A percentile compares a stretch with the other conserved stretches of the same genome.
These are phyloP conservation scores for Bambusicola thoracicus DNA, from an alignment of 2,113 vertebrate species.

Conservation along the genomic window DNA sequence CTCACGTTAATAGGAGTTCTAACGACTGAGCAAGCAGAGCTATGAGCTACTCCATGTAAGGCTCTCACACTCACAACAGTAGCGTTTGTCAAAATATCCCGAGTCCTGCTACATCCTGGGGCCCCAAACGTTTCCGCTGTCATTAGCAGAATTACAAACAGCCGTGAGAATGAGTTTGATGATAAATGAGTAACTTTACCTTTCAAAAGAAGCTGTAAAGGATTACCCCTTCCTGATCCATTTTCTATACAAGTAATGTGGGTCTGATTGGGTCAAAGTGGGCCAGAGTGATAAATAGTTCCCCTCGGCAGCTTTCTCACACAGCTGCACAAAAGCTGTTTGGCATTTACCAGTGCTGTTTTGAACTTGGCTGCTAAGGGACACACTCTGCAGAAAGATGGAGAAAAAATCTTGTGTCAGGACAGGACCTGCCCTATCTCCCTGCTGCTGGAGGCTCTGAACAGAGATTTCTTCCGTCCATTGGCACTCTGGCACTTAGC, in stretches of 20 bases:
- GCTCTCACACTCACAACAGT: not conserved
- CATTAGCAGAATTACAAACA: not conserved
- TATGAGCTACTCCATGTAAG: not conserved
- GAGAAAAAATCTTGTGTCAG: conserved; percentile 25
- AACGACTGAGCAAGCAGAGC: not conserved
- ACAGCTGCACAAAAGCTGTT: conserved; percentile 34
- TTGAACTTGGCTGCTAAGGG: not conserved
- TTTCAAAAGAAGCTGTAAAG: conserved; percentile 25
- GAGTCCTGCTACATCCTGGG: not conserved
- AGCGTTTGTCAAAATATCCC: not conserved
- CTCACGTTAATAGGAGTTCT: not conserved
- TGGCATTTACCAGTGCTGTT: conserved; percentile 27
- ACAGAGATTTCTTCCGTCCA: not conserved
- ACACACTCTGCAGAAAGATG: not conserved
- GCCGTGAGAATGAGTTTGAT: not conserved
- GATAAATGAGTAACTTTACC: conserved; percentile 2
- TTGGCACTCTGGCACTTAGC: not conserved
- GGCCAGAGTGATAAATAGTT: conserved; percentile 22
- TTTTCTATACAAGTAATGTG: conserved; percentile 29
- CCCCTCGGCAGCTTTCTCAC: not conserved
- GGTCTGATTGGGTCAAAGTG: not conserved
- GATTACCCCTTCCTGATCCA: not conserved
- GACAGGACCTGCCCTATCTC: not conserved
- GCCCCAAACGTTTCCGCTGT: not conserved
- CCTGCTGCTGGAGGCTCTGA: not conserved